These are phyloP conservation scores for Limnephilus marmoratus DNA, from an alignment of 2,888 invertebrate genomes.

Conservation along the genomic window DNA sequence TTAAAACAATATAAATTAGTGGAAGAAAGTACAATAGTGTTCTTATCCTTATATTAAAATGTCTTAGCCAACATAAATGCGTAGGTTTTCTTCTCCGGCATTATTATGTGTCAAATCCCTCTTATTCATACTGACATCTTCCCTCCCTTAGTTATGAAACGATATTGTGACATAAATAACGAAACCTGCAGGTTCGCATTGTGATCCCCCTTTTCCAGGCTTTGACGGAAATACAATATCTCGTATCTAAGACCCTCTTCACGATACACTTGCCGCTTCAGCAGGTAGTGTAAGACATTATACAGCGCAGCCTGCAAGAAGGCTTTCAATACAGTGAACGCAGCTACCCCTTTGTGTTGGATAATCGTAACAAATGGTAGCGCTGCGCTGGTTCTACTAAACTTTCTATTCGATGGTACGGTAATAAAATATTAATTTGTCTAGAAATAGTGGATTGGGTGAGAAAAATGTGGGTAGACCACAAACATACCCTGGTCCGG, in stretches of 20 bases:
- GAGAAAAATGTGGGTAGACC: no score
- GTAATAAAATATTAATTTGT: no score
- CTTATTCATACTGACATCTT: background rate
- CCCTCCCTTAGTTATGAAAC: background rate
- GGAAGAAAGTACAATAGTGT: no score
- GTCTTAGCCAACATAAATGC: background rate
- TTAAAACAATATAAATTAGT: no score
- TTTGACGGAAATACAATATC: constrained; percentile 11
- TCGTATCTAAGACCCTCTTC: constrained; percentile 4
- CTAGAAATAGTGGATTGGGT: no score
- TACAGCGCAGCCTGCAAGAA: background rate
- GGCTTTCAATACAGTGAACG: background rate
- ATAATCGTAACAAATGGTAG: background rate
- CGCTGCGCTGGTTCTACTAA: no score
- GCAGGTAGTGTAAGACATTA: background rate
- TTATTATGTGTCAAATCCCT: background rate
- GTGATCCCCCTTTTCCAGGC: background rate
- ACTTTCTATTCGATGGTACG: no score
- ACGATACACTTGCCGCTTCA: background rate
- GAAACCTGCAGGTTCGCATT: background rate
- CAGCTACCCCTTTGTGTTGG: background rate
- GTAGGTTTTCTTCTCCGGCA: background rate
- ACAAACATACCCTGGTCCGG: no score
- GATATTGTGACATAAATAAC: background rate
- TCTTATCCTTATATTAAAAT: background rate